Conservation (phyloP, 2,113 vertebrate genomes). For the Chroicocephalus ridibundus region DNA sequence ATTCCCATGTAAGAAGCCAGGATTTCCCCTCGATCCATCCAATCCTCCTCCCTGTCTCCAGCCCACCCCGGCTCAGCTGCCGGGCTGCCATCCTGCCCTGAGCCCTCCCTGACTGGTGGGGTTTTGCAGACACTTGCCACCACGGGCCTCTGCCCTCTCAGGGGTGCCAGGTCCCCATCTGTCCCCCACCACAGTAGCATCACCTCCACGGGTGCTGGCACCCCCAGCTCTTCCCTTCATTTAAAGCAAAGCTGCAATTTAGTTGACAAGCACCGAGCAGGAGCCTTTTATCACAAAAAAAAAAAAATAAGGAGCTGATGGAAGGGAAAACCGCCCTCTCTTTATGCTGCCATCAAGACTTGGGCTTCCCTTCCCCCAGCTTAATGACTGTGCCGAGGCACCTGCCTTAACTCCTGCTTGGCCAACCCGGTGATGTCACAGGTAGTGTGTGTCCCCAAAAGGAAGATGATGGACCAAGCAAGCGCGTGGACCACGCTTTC, state of each 20-base stretch:
- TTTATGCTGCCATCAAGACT: slow-evolving; percentile 21
- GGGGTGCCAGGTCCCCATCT: background rate
- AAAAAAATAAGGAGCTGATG: background rate
- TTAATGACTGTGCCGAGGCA: background rate
- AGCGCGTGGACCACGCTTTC: accelerated
- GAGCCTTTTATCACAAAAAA: background rate
- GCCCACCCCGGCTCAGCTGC: background rate
- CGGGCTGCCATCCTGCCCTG: background rate
- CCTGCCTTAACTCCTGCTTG: slow-evolving; percentile 17
- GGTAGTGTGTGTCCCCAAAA: accelerated
- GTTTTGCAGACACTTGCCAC: background rate
- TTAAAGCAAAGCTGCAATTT: background rate
- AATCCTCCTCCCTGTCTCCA: background rate
- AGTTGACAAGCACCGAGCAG: background rate
- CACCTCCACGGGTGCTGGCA: background rate
- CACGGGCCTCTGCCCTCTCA: background rate
- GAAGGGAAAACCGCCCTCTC: slow-evolving; percentile 18
- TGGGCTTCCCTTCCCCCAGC: slow-evolving; percentile 15
- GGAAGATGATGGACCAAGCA: accelerated
- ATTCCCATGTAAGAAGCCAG: background rate
- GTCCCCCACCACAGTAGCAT: background rate
- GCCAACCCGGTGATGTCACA: background rate
- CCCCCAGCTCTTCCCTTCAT: background rate
- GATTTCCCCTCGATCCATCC: background rate
- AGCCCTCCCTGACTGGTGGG: background rate